Evolutionary conservation across 2,113 vertebrate genomes (phyloP).

Genomic region (Arizona elegans): DNA sequence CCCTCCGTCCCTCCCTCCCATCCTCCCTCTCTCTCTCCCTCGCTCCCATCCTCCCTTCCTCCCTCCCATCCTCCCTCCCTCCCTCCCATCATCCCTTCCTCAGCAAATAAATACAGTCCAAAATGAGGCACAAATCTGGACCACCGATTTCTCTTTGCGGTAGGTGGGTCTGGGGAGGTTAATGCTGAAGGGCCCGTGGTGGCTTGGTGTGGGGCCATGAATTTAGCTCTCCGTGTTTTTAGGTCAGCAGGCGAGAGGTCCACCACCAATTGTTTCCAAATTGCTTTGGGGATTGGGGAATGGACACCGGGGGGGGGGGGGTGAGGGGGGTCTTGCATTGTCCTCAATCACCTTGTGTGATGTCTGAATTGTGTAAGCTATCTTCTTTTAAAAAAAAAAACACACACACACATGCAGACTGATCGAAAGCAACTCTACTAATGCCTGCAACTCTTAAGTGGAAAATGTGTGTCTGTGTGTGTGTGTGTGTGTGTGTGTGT

Average conservation of each 20-base stretch:
- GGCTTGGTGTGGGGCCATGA: background rate
- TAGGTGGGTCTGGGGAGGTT: background rate
- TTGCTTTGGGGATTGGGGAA: background rate
- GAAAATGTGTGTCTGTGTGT: conserved; percentile 36
- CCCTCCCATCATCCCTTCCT: background rate
- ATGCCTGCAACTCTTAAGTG: conserved; percentile 52
- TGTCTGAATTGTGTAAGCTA: background rate
- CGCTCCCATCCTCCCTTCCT: too few relatives aligned
- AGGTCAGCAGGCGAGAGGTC: background rate
- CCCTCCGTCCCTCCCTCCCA: too few relatives aligned
- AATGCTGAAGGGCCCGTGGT: background rate
- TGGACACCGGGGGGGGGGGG: background rate
- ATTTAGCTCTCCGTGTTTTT: background rate
- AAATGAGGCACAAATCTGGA: background rate
- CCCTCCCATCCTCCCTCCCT: background rate
- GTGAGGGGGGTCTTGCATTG: background rate
- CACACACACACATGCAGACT: too few relatives aligned
- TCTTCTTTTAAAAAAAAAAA: background rate
- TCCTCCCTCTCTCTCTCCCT: too few relatives aligned
- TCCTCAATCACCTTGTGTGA: background rate
- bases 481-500: too few relatives aligned
- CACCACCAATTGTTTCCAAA: background rate
- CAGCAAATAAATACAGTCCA: background rate
- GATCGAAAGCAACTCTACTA: conserved; percentile 17
- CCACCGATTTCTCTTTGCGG: background rate